Percentiles rank a stretch among this genome's conserved stretches.
These are phyloP conservation scores for Romanogobio albipinnatus DNA, from an alignment of 2,113 vertebrate genomes.

Conservation along the genomic window DNA sequence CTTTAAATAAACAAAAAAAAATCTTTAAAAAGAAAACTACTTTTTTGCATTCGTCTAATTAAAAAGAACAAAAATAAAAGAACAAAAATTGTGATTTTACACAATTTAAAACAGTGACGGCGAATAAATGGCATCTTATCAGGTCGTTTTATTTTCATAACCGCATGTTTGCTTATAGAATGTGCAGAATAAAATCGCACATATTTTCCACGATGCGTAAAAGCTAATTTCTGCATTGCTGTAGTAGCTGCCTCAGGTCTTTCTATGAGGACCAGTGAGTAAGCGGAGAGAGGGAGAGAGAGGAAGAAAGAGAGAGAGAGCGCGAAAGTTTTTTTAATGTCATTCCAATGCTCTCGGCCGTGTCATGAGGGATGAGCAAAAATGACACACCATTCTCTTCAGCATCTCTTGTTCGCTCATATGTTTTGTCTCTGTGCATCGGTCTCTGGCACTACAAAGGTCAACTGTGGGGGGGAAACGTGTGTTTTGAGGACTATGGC, in stretches of 20 bases:
- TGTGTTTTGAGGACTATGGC: background rate
- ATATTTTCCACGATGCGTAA: background rate
- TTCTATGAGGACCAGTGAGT: background rate
- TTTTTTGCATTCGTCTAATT: background rate
- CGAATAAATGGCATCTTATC: background rate
- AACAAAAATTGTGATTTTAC: background rate
- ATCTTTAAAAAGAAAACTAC: background rate
- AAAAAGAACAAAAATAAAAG: background rate
- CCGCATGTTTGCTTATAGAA: background rate
- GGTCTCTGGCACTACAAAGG: background rate
- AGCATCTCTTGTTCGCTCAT: background rate
- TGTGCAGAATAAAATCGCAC: slow-evolving; percentile 14
- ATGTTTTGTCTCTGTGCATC: background rate
- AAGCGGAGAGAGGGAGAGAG: background rate
- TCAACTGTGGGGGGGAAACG: background rate
- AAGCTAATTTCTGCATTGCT: background rate
- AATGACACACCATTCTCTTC: slow-evolving; percentile 24
- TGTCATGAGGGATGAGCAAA: slow-evolving; percentile 35
- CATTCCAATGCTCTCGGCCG: slow-evolving; percentile 43
- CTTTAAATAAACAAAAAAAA: background rate
- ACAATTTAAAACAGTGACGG: background rate
- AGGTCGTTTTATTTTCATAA: background rate
- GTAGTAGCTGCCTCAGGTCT: background rate
- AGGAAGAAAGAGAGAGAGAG: background rate
- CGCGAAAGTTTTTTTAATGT: slow-evolving; percentile 25